These are phyloP conservation scores for Haliclona indistincta DNA, from an alignment of 37 sponge, comb jelly and placozoan species.

Conservation along the genomic window DNA sequence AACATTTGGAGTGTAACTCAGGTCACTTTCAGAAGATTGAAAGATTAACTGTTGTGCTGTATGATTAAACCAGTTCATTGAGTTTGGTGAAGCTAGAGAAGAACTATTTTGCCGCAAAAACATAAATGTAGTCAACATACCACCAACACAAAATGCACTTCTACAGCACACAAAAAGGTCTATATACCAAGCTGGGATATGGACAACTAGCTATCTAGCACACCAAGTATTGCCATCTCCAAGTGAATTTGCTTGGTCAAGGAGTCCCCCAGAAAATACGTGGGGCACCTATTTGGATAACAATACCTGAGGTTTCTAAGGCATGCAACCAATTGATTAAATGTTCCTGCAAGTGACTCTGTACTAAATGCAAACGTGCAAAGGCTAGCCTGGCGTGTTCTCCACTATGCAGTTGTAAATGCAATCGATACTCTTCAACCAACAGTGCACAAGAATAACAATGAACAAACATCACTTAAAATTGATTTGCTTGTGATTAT, in stretches of 20 bases:
- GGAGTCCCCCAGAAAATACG: neutral
- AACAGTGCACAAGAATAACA: too few relatives aligned
- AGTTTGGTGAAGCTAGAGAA: neutral
- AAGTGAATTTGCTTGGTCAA: slow-evolving; percentile 12
- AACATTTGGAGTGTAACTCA: neutral
- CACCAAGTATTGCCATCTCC: neutral
- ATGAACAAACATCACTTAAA: too few relatives aligned
- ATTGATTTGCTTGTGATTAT: too few relatives aligned
- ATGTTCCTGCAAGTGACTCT: too few relatives aligned
- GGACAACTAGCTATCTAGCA: neutral
- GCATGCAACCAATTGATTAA: too few relatives aligned
- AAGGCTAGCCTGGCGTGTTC: slow-evolving; percentile 15
- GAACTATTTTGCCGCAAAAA: slow-evolving; percentile 6
- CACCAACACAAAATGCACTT: slow-evolving; percentile 7
- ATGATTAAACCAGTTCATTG: neutral
- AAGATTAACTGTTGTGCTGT: too few relatives aligned
- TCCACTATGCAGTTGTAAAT: slow-evolving; percentile 12
- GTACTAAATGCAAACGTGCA: slow-evolving; percentile 5
- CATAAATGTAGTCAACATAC: neutral
- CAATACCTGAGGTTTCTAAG: slow-evolving; percentile 5
- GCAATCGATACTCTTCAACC: too few relatives aligned
- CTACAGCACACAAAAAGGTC: neutral
- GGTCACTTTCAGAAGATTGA: too few relatives aligned
- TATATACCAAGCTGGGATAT: slow-evolving; percentile 8
- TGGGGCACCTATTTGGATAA: slow-evolving; percentile 20